phyloP scores from a whole-genome alignment of 2,888 invertebrate species.

The Leptopilina myrica region DNA sequence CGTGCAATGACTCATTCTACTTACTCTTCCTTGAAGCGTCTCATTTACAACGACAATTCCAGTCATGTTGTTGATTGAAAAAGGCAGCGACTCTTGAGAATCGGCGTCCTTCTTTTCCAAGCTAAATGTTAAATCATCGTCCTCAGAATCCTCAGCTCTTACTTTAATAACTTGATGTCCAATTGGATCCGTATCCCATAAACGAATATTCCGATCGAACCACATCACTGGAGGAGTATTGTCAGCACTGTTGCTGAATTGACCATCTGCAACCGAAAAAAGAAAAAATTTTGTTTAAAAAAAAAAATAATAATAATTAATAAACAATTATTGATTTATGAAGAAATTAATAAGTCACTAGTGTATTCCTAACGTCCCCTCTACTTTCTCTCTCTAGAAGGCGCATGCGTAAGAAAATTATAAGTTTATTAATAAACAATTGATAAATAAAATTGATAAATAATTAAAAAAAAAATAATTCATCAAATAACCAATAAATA shows the following conservation, averaged over 20 bases:
- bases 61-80: conserved; percentile 85
- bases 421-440: too few species aligned
- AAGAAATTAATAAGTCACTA: too few species aligned
- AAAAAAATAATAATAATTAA: too few species aligned
- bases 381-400: too few species aligned
- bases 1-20: conserved; percentile 60
- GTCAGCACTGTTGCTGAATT: conserved; percentile 75
- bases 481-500: too few species aligned
- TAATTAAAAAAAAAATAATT: too few species aligned
- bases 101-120: conserved; percentile 79
- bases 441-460: too few species aligned
- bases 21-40: conserved; percentile 86
- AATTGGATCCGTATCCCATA: conserved; percentile 84
- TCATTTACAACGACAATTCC: conserved; percentile 90
- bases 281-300: neutral
- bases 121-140: conserved; percentile 82
- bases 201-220: conserved; percentile 86
- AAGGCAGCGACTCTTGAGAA: conserved; percentile 80
- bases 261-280: conserved; percentile 72
- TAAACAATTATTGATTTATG: too few species aligned
- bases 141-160: conserved; percentile 82
- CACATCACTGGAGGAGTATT: conserved; percentile 84
- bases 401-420: too few species aligned
- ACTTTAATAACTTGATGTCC: conserved; percentile 85
- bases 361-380: too few species aligned